Percentiles rank a stretch among this genome's conserved stretches.
phyloP scores from a whole-genome alignment of 1,140 invertebrate genomes.

The Pseudomyrmex dendroicus region DNA sequence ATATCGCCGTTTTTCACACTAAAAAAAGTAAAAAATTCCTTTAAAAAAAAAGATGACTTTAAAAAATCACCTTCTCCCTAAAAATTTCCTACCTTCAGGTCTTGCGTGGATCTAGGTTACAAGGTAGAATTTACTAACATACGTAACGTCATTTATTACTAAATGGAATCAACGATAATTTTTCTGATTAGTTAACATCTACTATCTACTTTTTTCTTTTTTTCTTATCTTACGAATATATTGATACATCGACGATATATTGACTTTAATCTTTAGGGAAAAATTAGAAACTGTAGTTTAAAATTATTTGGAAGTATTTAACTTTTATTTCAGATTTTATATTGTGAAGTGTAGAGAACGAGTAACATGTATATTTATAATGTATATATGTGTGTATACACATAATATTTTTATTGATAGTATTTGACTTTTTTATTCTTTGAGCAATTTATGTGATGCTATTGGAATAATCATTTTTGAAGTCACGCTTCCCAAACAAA shows the following conservation, averaged over 20 bases:
- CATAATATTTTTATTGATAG: conserved; percentile 15
- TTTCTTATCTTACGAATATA: conserved; percentile 47
- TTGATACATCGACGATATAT: conserved; percentile 54
- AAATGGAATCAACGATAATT: conserved; percentile 55
- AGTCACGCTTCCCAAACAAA: conserved; percentile 25
- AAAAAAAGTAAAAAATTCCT: conserved; percentile 52
- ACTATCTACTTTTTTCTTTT: conserved; percentile 44
- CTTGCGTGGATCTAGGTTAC: conserved; percentile 82
- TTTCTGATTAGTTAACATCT: conserved; percentile 32
- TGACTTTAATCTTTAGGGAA: conserved; percentile 78
- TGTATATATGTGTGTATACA: conserved; percentile 20
- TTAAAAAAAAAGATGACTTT: conserved; percentile 53
- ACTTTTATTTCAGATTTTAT: conserved; percentile 76
- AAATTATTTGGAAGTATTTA: conserved; percentile 77
- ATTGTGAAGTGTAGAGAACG: conserved; percentile 60
- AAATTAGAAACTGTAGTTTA: conserved; percentile 78
- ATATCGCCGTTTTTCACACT: conserved; percentile 5
- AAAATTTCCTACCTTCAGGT: conserved; percentile 81
- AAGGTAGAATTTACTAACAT: conserved; percentile 80
- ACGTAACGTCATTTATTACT: conserved; percentile 68
- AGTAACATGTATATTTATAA: conserved; percentile 37
- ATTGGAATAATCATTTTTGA: conserved; percentile 11
- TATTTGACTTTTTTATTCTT: conserved; percentile 38
- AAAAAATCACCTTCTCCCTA: conserved; percentile 66
- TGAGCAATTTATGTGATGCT: conserved; percentile 7